phyloP scores from a whole-genome alignment of 2,888 invertebrate species.

The Rapana venosa region DNA sequence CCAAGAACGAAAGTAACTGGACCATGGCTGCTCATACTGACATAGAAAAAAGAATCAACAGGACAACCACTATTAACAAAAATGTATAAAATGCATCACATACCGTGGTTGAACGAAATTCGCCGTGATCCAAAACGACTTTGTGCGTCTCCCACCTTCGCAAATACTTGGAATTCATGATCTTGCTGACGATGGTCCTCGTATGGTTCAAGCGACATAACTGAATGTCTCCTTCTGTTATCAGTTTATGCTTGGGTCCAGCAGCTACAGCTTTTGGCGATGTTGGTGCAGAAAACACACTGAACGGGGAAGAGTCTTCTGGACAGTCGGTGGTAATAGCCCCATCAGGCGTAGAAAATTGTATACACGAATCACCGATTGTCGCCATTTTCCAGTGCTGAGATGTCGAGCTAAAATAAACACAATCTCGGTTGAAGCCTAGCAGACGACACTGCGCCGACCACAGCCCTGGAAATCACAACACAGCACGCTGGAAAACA shows the following conservation, averaged over 20 bases:
- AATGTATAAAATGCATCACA: slow-evolving; percentile 70
- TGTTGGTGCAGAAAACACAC: slow-evolving; percentile 48
- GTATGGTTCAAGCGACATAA: slow-evolving; percentile 88
- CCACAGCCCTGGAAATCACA: neutral
- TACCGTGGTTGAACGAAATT: slow-evolving; percentile 87
- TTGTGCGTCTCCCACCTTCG: slow-evolving; percentile 89
- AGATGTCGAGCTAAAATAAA: slow-evolving; percentile 28
- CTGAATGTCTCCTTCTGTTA: slow-evolving; percentile 86
- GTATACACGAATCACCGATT: slow-evolving; percentile 54
- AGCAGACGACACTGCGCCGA: slow-evolving; percentile 45
- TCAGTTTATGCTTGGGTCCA: slow-evolving; percentile 82
- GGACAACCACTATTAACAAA: too few species aligned
- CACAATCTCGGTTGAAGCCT: slow-evolving; percentile 35
- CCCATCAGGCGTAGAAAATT: slow-evolving; percentile 52
- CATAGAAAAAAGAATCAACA: too few species aligned
- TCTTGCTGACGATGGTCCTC: slow-evolving; percentile 87
- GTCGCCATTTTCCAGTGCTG: slow-evolving; percentile 57
- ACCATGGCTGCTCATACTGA: too few species aligned
- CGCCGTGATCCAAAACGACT: slow-evolving; percentile 84
- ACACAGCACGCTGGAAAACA: neutral
- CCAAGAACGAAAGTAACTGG: too few species aligned
- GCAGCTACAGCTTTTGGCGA: slow-evolving; percentile 46
- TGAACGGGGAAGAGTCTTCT: slow-evolving; percentile 34
- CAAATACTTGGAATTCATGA: slow-evolving; percentile 87
- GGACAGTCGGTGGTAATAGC: slow-evolving; percentile 36